A percentile compares a stretch with the other conserved stretches of the same genome.
These are phyloP conservation scores for Phallusia fumigata DNA, from an alignment of 23 tunicate genomes.

Conservation along the genomic window DNA sequence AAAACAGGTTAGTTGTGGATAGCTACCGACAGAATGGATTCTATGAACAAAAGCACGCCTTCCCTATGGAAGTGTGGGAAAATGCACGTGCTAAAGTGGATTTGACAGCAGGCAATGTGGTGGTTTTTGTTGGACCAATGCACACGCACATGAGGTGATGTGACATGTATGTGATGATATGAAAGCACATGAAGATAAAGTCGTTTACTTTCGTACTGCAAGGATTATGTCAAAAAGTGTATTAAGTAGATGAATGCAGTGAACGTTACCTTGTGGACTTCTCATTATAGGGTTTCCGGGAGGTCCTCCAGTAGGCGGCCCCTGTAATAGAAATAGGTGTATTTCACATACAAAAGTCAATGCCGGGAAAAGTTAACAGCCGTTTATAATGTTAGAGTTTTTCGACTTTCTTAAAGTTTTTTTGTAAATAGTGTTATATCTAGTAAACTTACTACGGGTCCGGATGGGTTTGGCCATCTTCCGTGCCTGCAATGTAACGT, in stretches of 20 bases:
- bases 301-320: constrained; percentile 58
- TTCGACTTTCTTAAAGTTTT: no score
- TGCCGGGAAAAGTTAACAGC: not conserved
- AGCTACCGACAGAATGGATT: not conserved
- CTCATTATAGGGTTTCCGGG: constrained; percentile 72
- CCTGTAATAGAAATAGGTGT: constrained; percentile 27
- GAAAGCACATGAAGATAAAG: not conserved
- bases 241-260: not conserved
- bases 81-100: not conserved
- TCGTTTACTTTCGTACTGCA: no score
- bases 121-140: not conserved
- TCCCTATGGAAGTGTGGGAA: not conserved
- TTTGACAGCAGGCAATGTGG: not conserved
- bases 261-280: constrained; percentile 72
- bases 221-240: not conserved
- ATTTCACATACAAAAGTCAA: not conserved
- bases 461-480: constrained; percentile 84
- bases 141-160: not conserved
- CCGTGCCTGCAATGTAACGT: constrained; percentile 56
- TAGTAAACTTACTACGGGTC: constrained; percentile 49
- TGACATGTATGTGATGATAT: not conserved
- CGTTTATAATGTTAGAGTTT: not conserved
- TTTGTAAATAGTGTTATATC: not conserved
- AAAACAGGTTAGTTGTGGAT: no score
- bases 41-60: not conserved